Conservation (phyloP, 2,888 invertebrate genomes). For the Drosophila mulleri region DNA sequence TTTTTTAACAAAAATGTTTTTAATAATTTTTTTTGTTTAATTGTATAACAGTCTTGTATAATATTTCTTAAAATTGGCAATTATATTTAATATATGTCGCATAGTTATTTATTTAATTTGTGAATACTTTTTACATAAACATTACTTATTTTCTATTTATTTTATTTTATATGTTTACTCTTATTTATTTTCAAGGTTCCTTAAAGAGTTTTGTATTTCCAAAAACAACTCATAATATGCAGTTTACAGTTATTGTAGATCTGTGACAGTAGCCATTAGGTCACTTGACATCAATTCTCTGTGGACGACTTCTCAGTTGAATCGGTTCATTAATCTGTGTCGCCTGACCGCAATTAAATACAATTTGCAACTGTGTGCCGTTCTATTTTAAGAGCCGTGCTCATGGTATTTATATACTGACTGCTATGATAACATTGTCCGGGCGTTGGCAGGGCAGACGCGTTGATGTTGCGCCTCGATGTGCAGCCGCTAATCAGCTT, state of each 20-base stretch:
- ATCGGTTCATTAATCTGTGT: slow-evolving; percentile 64
- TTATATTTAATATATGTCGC: too few relatives aligned
- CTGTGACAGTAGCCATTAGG: not conserved
- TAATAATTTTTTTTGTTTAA: too few relatives aligned
- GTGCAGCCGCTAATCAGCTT: slow-evolving; percentile 70
- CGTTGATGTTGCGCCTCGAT: slow-evolving; percentile 29
- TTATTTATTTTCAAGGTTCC: not conserved
- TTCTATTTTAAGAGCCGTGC: slow-evolving; percentile 55
- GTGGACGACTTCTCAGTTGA: slow-evolving; percentile 11
- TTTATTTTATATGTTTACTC: not conserved
- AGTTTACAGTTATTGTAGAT: not conserved
- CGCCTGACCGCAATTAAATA: slow-evolving; percentile 58
- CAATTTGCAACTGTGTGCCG: slow-evolving; percentile 65
- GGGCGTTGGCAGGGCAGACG: slow-evolving; percentile 20
- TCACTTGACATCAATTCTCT: slow-evolving; percentile 2
- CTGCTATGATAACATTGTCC: slow-evolving; percentile 71
- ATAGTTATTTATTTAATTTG: too few relatives aligned
- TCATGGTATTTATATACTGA: slow-evolving; percentile 66
- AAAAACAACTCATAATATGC: not conserved
- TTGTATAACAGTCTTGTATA: too few relatives aligned
- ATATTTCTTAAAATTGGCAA: too few relatives aligned
- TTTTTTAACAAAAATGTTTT: too few relatives aligned
- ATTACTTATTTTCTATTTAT: too few relatives aligned
- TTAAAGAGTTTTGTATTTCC: not conserved
- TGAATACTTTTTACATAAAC: too few relatives aligned